Conservation (phyloP, 30 jellyfish, hydroid and myxozoan genomes). For the Catostylus mosaicus region DNA sequence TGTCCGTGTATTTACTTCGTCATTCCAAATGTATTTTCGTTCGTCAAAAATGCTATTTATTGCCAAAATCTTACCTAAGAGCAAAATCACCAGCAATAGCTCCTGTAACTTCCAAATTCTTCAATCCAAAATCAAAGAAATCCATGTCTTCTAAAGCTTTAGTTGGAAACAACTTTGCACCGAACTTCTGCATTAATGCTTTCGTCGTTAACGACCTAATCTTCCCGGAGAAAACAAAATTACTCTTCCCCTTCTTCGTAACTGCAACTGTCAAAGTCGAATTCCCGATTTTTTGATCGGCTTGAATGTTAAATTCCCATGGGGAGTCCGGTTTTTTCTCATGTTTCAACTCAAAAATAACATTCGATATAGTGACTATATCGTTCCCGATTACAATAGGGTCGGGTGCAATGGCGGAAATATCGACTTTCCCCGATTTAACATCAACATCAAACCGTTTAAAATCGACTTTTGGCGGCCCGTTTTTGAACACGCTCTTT, state of each 20-base stretch:
- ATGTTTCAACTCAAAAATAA: slow-evolving; percentile 61
- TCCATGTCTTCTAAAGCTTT: slow-evolving; percentile 57
- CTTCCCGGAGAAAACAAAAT: slow-evolving; percentile 29
- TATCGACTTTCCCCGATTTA: slow-evolving; percentile 53
- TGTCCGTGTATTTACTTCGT: too few species aligned
- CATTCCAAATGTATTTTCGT: too few species aligned
- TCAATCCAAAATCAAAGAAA: slow-evolving; percentile 75
- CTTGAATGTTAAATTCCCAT: slow-evolving; percentile 66
- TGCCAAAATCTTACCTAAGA: slow-evolving; percentile 66
- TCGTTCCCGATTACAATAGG: slow-evolving; percentile 70
- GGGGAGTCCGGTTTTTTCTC: slow-evolving; percentile 60
- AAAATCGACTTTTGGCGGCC: slow-evolving; percentile 72
- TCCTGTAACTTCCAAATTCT: slow-evolving; percentile 62
- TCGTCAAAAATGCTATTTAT: too few species aligned
- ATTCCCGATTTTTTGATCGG: slow-evolving; percentile 70
- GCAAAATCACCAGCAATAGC: slow-evolving; percentile 43
- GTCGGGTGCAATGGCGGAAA: slow-evolving; percentile 65
- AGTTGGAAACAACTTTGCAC: slow-evolving; percentile 64
- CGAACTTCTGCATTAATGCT: slow-evolving; percentile 58
- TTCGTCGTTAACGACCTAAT: slow-evolving; percentile 54
- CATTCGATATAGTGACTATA: slow-evolving; percentile 31
- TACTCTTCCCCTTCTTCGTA: slow-evolving; percentile 46
- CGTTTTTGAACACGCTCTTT: slow-evolving; percentile 44
- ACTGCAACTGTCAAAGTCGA: slow-evolving; percentile 36
- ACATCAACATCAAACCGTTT: slow-evolving; percentile 67